These are phyloP conservation scores for Rhynchotus rufescens DNA, from an alignment of 2,797 vertebrate species.

Conservation along the genomic window DNA sequence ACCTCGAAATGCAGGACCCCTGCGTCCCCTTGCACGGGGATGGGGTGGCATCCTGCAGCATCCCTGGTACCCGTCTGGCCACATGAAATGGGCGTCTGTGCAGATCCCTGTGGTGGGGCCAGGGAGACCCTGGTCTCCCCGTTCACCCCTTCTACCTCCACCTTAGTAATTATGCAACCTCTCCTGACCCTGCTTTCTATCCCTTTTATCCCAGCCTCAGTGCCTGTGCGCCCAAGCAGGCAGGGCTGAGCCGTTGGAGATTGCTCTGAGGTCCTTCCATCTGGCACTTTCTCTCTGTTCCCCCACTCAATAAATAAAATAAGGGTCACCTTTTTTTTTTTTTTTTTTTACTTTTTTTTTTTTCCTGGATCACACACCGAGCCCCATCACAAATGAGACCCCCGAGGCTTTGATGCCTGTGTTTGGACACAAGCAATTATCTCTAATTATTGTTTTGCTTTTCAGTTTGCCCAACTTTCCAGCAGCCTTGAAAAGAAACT, in stretches of 20 bases:
- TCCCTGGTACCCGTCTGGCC: neutral
- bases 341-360: slow-evolving; percentile 25
- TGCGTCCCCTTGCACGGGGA: no score
- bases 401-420: slow-evolving; percentile 90
- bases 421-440: slow-evolving; percentile 95
- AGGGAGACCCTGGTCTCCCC: slow-evolving; percentile 50
- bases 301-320: slow-evolving; percentile 82
- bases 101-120: neutral
- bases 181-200: slow-evolving; percentile 79
- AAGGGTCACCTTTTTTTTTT: slow-evolving; percentile 74
- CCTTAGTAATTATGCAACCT: slow-evolving; percentile 81
- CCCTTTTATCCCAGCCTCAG: slow-evolving; percentile 79
- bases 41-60: neutral
- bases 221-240: slow-evolving; percentile 80
- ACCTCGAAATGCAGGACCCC: neutral
- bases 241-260: slow-evolving; percentile 74
- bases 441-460: slow-evolving; percentile 94
- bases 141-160: slow-evolving; percentile 69
- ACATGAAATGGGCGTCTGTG: neutral
- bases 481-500: slow-evolving; percentile 79
- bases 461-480: slow-evolving; percentile 87
- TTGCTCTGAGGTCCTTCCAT: slow-evolving; percentile 86
- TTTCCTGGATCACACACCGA: slow-evolving; percentile 81
- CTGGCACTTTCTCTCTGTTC: slow-evolving; percentile 87
- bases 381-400: slow-evolving; percentile 82